Conservation (phyloP, 1,140 invertebrate species). For the Drosophila bocki region DNA sequence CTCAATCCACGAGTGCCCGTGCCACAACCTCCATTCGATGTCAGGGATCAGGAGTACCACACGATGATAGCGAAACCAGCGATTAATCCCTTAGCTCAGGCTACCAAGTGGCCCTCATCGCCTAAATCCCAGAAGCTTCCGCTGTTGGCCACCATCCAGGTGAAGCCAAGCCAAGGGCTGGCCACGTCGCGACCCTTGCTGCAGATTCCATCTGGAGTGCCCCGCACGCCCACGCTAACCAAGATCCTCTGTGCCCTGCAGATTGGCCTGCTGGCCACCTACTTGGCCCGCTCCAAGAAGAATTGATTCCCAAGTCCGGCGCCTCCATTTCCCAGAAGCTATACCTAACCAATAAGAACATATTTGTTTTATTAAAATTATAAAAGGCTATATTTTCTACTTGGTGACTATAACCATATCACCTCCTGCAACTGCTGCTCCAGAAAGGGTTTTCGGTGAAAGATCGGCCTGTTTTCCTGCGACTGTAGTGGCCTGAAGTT, state of each 20-base stretch:
- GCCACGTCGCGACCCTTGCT: neutral
- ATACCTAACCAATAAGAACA: neutral
- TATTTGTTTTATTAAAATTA: neutral
- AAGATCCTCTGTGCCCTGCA: conserved; percentile 54
- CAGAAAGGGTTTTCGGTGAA: conserved; percentile 79
- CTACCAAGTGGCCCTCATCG: neutral
- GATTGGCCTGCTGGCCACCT: conserved; percentile 49
- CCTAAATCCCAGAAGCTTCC: neutral
- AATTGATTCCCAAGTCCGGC: neutral
- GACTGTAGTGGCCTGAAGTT: conserved; percentile 87
- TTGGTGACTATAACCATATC: conserved; percentile 46
- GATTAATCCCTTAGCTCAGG: conserved; percentile 11
- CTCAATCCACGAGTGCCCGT: conserved; percentile 63
- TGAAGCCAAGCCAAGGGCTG: conserved; percentile 2
- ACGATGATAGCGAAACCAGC: conserved; percentile 22
- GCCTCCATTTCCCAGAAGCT: neutral
- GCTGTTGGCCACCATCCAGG: neutral
- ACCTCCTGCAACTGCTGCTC: conserved; percentile 32
- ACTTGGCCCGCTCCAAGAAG: conserved; percentile 34
- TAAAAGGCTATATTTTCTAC: neutral
- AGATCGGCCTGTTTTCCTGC: conserved; percentile 87
- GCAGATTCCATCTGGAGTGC: conserved; percentile 32
- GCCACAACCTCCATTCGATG: conserved; percentile 69
- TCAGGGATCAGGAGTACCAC: conserved; percentile 63
- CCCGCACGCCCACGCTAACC: conserved; percentile 18